These are phyloP conservation scores for Ahaetulla prasina DNA, from an alignment of 2,113 vertebrate genomes.

Conservation along the genomic window DNA sequence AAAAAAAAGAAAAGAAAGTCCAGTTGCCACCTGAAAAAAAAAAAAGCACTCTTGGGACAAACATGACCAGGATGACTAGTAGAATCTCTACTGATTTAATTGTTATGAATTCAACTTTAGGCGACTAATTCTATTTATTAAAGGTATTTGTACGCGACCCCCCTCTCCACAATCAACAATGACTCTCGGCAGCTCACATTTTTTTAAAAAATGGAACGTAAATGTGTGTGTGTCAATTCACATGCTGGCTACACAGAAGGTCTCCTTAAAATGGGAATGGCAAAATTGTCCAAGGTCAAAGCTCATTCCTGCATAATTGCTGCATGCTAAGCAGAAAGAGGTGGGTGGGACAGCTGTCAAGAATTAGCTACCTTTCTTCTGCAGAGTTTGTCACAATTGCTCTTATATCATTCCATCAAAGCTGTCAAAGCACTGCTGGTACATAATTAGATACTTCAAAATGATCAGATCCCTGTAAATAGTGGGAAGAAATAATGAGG, in stretches of 20 bases:
- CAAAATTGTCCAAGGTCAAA: background rate
- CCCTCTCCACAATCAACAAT: background rate
- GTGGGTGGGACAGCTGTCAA: background rate
- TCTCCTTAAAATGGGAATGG: background rate
- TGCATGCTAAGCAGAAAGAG: background rate
- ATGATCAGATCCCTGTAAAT: background rate
- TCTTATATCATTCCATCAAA: conserved; percentile 20
- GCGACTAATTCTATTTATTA: background rate
- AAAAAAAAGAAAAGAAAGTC: too few species aligned
- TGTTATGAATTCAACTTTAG: background rate
- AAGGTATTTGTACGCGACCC: background rate
- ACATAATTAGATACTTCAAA: conserved; percentile 5
- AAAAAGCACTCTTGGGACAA: too few species aligned
- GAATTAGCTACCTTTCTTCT: conserved; percentile 16
- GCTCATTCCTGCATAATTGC: background rate
- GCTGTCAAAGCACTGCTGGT: conserved; percentile 12
- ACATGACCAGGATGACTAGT: too few species aligned
- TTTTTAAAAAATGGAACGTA: background rate
- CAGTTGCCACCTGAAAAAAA: too few species aligned
- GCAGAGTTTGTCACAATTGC: background rate
- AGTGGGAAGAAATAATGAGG: background rate
- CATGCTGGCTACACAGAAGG: background rate
- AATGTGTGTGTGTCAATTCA: background rate
- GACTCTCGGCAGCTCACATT: background rate
- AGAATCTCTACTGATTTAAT: too few species aligned